A percentile compares a stretch with the other conserved stretches of the same genome.
Evolutionary conservation across 2,797 vertebrate species (phyloP).

Genomic region (Gambelia wislizenii): DNA sequence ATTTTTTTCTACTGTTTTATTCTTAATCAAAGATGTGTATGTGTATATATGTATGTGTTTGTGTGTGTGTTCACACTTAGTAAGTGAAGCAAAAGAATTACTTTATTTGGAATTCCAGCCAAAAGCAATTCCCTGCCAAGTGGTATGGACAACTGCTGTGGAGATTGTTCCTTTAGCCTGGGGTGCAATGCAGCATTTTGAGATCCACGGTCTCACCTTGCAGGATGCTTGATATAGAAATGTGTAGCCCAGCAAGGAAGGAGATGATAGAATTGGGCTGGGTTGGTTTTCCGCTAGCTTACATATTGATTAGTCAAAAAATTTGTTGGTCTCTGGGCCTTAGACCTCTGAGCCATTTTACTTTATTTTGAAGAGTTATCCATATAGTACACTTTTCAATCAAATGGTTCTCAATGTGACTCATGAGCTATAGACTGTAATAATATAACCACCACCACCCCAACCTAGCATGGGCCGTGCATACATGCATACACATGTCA

Average conservation of each 20-base stretch:
- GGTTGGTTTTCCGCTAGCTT: background rate
- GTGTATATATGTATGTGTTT: background rate
- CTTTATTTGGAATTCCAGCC: background rate
- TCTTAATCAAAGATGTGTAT: background rate
- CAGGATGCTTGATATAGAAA: background rate
- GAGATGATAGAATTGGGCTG: background rate
- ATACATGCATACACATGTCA: background rate
- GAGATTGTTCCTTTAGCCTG: background rate
- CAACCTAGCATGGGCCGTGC: background rate
- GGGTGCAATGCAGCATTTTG: background rate
- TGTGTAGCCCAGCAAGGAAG: background rate
- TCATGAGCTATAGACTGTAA: background rate
- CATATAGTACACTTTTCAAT: background rate
- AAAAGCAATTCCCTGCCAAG: constrained; percentile 4
- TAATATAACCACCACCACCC: background rate
- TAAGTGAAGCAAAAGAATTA: background rate
- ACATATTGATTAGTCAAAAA: background rate
- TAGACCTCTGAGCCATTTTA: background rate
- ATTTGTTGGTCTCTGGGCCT: background rate
- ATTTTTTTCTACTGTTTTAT: background rate
- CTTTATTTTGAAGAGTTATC: background rate
- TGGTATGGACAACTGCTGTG: background rate
- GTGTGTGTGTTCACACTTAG: background rate
- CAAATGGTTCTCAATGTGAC: background rate
- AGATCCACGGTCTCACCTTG: background rate